phyloP scores from a whole-genome alignment of 1,140 invertebrate genomes.

The Archivesica marissinica region DNA sequence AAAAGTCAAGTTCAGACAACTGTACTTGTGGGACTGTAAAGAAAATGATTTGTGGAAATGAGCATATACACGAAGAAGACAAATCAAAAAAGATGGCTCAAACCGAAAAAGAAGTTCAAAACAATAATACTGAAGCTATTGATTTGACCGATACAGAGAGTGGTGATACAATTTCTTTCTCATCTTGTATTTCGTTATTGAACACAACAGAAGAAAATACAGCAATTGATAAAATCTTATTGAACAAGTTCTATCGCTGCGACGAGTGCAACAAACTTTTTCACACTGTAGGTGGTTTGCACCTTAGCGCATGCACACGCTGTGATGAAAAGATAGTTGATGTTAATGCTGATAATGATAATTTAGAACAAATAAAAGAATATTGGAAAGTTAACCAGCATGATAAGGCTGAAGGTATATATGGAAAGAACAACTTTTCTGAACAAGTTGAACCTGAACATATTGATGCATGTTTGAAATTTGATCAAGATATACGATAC shows the following conservation, averaged over 20 bases:
- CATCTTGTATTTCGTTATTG: too few relatives aligned
- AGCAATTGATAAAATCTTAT: neutral
- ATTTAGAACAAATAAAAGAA: neutral
- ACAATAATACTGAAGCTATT: neutral
- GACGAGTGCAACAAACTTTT: neutral
- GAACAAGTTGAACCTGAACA: neutral
- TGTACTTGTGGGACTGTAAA: too few relatives aligned
- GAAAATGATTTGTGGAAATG: neutral
- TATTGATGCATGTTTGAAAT: neutral
- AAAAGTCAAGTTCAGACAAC: too few relatives aligned
- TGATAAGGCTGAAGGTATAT: too few relatives aligned
- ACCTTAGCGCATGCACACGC: neutral
- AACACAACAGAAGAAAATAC: too few relatives aligned
- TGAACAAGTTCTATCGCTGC: slow-evolving; percentile 6
- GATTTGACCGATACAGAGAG: neutral
- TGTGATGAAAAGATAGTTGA: neutral
- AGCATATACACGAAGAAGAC: neutral
- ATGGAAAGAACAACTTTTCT: neutral
- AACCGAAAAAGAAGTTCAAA: neutral
- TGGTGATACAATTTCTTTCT: too few relatives aligned
- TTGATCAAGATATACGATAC: neutral
- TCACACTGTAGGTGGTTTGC: neutral
- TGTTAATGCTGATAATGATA: neutral
- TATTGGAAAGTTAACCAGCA: too few relatives aligned
- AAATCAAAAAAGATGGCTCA: neutral